phyloP scores from a whole-genome alignment of 1,140 invertebrate genomes.

The Thaumatotibia leucotreta region DNA sequence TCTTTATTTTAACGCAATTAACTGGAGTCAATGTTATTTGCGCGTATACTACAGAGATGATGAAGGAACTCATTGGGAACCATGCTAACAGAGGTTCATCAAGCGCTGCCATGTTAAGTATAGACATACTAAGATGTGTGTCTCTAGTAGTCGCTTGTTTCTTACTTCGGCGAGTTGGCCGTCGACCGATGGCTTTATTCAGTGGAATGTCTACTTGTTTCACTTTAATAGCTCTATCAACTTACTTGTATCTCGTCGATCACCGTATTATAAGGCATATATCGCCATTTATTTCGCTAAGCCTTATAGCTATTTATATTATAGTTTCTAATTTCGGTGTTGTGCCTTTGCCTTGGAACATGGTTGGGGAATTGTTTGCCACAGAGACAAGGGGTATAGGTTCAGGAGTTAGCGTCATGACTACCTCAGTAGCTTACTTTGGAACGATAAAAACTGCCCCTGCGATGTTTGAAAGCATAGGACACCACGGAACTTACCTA shows the following conservation, averaged over 20 bases:
- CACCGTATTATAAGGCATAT: slow-evolving; percentile 42
- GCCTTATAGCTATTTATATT: slow-evolving; percentile 62
- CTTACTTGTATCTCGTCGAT: slow-evolving; percentile 63
- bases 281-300: slow-evolving; percentile 51
- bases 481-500: slow-evolving; percentile 78
- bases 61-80: slow-evolving; percentile 74
- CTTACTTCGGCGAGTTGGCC: slow-evolving; percentile 76
- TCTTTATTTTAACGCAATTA: slow-evolving; percentile 80
- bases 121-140: slow-evolving; percentile 82
- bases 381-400: slow-evolving; percentile 73
- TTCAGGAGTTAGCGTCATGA: slow-evolving; percentile 77
- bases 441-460: slow-evolving; percentile 80
- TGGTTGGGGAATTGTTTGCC: slow-evolving; percentile 78
- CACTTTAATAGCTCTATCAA: slow-evolving; percentile 71
- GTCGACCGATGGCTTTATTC: slow-evolving; percentile 77
- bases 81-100: slow-evolving; percentile 55
- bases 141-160: slow-evolving; percentile 78
- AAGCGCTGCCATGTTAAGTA: slow-evolving; percentile 79
- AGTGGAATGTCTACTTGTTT: slow-evolving; percentile 77
- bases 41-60: slow-evolving; percentile 83
- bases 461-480: slow-evolving; percentile 74
- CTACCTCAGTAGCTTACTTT: slow-evolving; percentile 80
- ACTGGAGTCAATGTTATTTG: slow-evolving; percentile 83
- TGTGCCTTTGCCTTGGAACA: slow-evolving; percentile 78
- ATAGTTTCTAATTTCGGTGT: slow-evolving; percentile 69